These are phyloP conservation scores for Resseliella maxima DNA, from an alignment of 2,888 invertebrate species.

Conservation along the genomic window DNA sequence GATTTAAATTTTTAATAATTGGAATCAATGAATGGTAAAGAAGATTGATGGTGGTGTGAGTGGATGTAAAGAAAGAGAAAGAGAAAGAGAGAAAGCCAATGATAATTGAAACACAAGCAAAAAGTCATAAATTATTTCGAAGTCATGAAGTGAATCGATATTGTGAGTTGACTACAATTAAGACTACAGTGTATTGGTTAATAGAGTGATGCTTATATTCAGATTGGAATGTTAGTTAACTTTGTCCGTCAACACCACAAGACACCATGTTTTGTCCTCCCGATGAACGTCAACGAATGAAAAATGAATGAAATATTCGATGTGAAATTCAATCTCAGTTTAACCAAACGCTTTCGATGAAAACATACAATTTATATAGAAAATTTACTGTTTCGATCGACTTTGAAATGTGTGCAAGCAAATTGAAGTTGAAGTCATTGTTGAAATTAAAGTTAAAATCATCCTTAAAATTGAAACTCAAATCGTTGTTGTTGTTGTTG, in stretches of 20 bases:
- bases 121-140: slow-evolving; percentile 25
- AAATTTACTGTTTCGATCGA: not conserved
- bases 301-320: slow-evolving; percentile 14
- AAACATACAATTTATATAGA: not conserved
- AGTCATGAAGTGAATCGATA: slow-evolving; percentile 18
- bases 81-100: slow-evolving; percentile 44
- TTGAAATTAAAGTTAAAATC: too few relatives aligned
- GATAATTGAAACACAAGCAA: not conserved
- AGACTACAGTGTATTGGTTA: not conserved
- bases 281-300: not conserved
- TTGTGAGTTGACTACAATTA: slow-evolving; percentile 1
- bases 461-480: not conserved
- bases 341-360: not conserved
- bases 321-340: not conserved
- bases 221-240: not conserved
- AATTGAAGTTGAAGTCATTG: too few relatives aligned
- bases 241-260: not conserved
- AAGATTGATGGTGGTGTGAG: slow-evolving; percentile 10
- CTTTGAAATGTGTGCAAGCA: not conserved
- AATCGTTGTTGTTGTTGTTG: not conserved
- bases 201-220: not conserved
- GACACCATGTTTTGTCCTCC: not conserved
- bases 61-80: too few relatives aligned
- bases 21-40: not conserved
- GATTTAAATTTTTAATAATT: slow-evolving; percentile 30